These are phyloP conservation scores for Crepidodera aurea DNA, from an alignment of 2,888 invertebrate genomes.

Conservation along the genomic window DNA sequence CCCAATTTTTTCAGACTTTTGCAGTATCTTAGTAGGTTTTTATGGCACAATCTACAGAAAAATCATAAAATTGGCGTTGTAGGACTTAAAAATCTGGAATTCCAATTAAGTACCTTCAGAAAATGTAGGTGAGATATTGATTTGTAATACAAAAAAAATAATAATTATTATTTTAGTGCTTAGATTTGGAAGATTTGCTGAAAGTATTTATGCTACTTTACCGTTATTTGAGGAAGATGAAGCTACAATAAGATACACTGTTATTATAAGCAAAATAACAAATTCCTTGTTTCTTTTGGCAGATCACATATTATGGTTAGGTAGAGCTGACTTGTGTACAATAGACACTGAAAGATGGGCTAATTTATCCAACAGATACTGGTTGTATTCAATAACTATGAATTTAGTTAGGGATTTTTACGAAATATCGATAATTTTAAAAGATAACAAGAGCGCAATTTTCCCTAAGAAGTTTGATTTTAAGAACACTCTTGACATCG, in stretches of 20 bases:
- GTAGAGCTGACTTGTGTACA: constrained; percentile 72
- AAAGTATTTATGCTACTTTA: constrained; percentile 79
- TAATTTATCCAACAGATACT: constrained; percentile 78
- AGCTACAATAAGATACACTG: constrained; percentile 71
- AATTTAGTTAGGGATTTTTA: constrained; percentile 85
- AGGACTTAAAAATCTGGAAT: constrained; percentile 82
- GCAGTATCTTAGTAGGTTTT: constrained; percentile 81
- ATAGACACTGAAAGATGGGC: constrained; percentile 82
- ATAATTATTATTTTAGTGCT: constrained; percentile 70
- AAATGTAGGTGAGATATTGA: constrained; percentile 73
- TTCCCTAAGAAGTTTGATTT: constrained; percentile 43
- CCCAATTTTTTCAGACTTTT: constrained; percentile 68
- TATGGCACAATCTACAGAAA: constrained; percentile 80
- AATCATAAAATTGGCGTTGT: constrained; percentile 72
- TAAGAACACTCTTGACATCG: constrained; percentile 44
- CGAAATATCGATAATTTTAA: constrained; percentile 75
- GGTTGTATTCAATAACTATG: constrained; percentile 83
- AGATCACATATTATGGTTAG: constrained; percentile 89
- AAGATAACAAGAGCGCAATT: constrained; percentile 59
- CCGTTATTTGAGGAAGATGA: constrained; percentile 78
- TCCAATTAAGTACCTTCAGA: constrained; percentile 83
- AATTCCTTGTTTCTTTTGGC: constrained; percentile 81
- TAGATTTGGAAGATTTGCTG: constrained; percentile 84
- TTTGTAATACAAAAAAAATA: constrained; percentile 64
- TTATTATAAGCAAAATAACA: constrained; percentile 81